phyloP scores from a whole-genome alignment of 2,888 invertebrate genomes.

The Dioctria rufipes region DNA sequence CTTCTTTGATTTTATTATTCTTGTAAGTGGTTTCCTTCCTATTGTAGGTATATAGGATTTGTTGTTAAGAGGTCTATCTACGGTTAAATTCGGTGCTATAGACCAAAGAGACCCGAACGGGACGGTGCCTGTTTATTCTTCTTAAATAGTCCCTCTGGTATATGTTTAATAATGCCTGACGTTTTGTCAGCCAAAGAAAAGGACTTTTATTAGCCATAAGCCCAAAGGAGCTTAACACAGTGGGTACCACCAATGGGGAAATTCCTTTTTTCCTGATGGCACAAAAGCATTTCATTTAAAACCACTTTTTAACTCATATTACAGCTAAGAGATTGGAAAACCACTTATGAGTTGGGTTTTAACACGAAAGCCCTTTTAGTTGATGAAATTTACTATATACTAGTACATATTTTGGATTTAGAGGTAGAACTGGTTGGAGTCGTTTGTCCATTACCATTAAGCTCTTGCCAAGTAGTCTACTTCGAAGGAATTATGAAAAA shows the following conservation, averaged over 20 bases:
- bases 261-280: conserved; percentile 45
- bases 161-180: conserved; percentile 53
- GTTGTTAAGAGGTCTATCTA: background rate
- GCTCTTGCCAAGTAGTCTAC: no score
- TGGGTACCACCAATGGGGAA: conserved; percentile 19
- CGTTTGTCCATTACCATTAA: no score
- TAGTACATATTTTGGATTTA: background rate
- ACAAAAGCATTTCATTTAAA: conserved; percentile 46
- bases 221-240: conserved; percentile 7
- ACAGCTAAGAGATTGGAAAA: conserved; percentile 38
- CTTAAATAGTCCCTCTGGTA: conserved; percentile 45
- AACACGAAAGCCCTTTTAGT: conserved; percentile 47
- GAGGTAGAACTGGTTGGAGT: conserved; percentile 21
- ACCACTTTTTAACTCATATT: conserved; percentile 25
- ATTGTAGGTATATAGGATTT: conserved; percentile 9
- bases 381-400: conserved; percentile 38
- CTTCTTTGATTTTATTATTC: conserved; percentile 55
- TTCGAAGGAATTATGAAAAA: no score
- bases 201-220: conserved; percentile 52
- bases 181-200: conserved; percentile 54
- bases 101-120: background rate
- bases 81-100: conserved; percentile 6
- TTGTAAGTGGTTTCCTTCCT: conserved; percentile 54
- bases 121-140: conserved; percentile 6
- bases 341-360: conserved; percentile 40